phyloP scores from a whole-genome alignment of 2,113 vertebrate genomes.

The Laterallus jamaicensis region DNA sequence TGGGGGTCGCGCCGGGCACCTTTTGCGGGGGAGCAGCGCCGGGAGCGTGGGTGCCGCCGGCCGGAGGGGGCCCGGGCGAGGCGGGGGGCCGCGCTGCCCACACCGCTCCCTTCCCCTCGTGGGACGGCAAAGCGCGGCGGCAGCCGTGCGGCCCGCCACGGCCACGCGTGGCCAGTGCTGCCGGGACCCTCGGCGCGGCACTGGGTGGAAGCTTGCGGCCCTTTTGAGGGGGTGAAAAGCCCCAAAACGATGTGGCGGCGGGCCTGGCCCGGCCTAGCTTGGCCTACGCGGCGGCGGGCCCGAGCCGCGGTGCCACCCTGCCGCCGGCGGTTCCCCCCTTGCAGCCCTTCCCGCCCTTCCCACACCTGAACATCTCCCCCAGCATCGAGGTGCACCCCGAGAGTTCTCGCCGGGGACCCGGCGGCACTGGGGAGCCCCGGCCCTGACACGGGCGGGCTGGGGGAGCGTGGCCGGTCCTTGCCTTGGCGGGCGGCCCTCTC shows the following conservation, averaged over 20 bases:
- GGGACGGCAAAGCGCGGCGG: not conserved
- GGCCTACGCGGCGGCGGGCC: not conserved
- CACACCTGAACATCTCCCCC: not conserved
- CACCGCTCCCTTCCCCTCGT: no score
- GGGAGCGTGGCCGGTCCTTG: not conserved
- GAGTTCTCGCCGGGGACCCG: not conserved
- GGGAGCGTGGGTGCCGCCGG: not conserved
- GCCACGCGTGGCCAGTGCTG: not conserved
- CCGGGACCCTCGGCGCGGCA: not conserved
- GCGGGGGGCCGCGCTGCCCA: not conserved
- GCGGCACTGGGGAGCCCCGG: not conserved
- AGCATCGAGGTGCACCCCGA: not conserved
- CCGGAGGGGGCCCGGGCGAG: not conserved
- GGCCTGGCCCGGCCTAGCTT: slow-evolving; percentile 68
- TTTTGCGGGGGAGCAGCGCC: not conserved
- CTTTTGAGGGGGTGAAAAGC: not conserved
- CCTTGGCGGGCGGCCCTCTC: not conserved
- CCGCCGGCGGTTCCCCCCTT: not conserved
- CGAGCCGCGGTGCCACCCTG: not conserved
- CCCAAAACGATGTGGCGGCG: slow-evolving; percentile 42
- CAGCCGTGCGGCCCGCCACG: not conserved
- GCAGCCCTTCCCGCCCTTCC: not conserved
- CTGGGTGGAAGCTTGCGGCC: not conserved
- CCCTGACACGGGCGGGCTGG: not conserved
- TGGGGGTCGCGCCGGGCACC: not conserved